phyloP scores from a whole-genome alignment of 2,797 vertebrate genomes.

The Epinephelus malabaricus region DNA sequence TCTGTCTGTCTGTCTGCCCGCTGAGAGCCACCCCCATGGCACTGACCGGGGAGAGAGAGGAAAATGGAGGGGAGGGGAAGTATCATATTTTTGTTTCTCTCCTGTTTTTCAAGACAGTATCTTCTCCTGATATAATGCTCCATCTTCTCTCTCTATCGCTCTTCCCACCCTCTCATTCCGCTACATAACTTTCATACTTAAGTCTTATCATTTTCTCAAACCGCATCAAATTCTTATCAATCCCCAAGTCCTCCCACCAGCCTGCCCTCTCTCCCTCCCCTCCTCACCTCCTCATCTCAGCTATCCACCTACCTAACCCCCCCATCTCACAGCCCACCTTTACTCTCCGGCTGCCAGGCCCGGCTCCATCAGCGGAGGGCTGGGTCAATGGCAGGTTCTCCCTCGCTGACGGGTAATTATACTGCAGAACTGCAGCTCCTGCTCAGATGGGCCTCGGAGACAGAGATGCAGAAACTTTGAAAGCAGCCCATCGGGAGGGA shows the following conservation, averaged over 20 bases:
- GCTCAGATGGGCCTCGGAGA: constrained; percentile 59
- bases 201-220: constrained; percentile 36
- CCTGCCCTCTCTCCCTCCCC: constrained; percentile 12
- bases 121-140: constrained; percentile 21
- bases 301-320: constrained; percentile 16
- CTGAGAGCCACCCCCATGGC: constrained; percentile 62
- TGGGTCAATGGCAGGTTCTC: constrained; percentile 79
- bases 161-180: constrained; percentile 11
- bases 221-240: constrained; percentile 28
- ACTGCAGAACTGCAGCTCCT: constrained; percentile 52
- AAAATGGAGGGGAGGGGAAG: constrained; percentile 21
- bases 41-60: constrained; percentile 19
- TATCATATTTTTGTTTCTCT: constrained; percentile 45
- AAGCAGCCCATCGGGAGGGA: constrained; percentile 50
- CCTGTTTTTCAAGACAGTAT: constrained; percentile 30
- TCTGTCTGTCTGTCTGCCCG: constrained; percentile 63
- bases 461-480: constrained; percentile 79
- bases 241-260: constrained; percentile 40
- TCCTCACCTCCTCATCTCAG: constrained; percentile 19
- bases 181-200: constrained; percentile 28
- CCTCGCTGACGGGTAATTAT: constrained; percentile 82
- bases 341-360: constrained; percentile 48
- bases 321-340: constrained; percentile 36
- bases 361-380: constrained; percentile 63
- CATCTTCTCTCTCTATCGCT: constrained; percentile 12